Evolutionary conservation across 2,888 invertebrate species (phyloP).

Genomic region (Dicyrtomina minuta): DNA sequence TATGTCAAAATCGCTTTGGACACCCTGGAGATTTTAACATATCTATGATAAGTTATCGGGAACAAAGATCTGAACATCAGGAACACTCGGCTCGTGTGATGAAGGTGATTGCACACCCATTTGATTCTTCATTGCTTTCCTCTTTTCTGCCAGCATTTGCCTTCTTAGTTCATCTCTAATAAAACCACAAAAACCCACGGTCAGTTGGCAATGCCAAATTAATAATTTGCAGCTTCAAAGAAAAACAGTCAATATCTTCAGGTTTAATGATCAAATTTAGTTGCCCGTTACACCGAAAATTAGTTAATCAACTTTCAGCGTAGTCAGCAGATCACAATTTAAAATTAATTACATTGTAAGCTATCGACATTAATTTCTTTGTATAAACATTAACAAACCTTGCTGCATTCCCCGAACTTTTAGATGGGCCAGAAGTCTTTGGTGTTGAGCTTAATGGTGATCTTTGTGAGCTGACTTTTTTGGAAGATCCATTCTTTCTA

Average conservation of each 20-base stretch:
- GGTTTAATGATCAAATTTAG: no score
- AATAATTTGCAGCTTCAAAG: no score
- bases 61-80: slow-evolving; percentile 48
- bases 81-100: slow-evolving; percentile 21
- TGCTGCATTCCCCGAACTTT: background rate
- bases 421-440: slow-evolving; percentile 3
- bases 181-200: no score
- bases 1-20: no score
- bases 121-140: slow-evolving; percentile 62
- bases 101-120: slow-evolving; percentile 28
- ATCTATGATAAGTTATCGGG: slow-evolving; percentile 32
- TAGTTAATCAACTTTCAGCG: no score
- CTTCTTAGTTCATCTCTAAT: slow-evolving; percentile 67
- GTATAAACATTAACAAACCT: background rate
- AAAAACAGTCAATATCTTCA: no score
- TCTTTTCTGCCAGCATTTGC: slow-evolving; percentile 75
- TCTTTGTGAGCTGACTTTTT: slow-evolving; percentile 9
- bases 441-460: background rate
- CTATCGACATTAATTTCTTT: no score
- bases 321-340: no score
- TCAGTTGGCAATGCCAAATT: no score
- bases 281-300: no score
- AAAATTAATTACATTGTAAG: no score
- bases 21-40: no score
- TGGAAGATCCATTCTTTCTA: slow-evolving; percentile 9